Evolutionary conservation across 2,888 invertebrate genomes (phyloP), one percentile per base, ranked within the genome.

Genomic region (Willowsia nigromaculata): DNA sequence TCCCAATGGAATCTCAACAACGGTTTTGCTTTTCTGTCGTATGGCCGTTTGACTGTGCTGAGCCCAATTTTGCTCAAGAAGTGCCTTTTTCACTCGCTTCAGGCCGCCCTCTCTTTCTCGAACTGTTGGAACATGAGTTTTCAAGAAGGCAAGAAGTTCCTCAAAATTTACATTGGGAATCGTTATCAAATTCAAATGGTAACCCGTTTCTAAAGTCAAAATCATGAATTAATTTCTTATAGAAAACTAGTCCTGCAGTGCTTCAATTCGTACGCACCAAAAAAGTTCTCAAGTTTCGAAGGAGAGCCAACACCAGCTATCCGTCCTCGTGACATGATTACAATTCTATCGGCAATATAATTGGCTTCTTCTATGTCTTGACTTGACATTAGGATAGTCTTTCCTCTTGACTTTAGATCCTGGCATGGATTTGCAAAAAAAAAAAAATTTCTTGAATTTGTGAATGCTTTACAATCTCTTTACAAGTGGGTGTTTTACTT

Each of bases 271-370:
- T 37, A 22, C 7, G 9, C 27, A 87, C 82, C 80, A 22, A 87
- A 87, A 43, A 87, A 27, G 1, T 30, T 27, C 59, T 87, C 87
- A 22, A 87, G 13, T 47, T 68, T 50, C 27, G 37, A 0, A 4
- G 81, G 74, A 13, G 87, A 6, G n/a, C 87, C 87, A 13, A 56
- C 82, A 13, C 81, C 87, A 22, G 82, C 87, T 6, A 87, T 27
- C 25, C 59, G 25, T 71, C 87, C 87, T 13, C 59, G 13, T 30
- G 87, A 74, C 71, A 87, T 74, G 1, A 87, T 53, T 4, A 82
- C 82, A 56, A 87, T 82, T 87, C 59, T 65, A 37, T 87, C 87
- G 4, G 87, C 87, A 40, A 87, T n/a, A n/a, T 82, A 9, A 37
- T 82, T 82, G 22, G 87, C 87, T 82, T 87, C 87, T 1, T 56